Evolutionary conservation across 2,113 vertebrate species (phyloP), one percentile per base, ranked within the genome.

Genomic region (Microtus oregoni): DNA sequence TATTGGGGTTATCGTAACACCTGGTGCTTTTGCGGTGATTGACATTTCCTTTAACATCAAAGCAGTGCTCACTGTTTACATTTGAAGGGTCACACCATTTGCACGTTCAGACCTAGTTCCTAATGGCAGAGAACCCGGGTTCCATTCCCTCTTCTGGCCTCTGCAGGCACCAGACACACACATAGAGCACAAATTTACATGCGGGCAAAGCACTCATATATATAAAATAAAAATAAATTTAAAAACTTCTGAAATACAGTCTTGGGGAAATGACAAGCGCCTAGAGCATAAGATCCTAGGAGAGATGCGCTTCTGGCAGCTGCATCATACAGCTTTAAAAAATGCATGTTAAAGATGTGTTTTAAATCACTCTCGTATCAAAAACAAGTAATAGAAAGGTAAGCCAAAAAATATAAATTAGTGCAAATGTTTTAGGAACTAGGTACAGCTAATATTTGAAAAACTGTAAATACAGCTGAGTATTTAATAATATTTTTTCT

Each of bases 311-410:
- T 76, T 83, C 79, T 70, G 88, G 17, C 28, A 35, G 75, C 50
- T 93, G 26, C 2, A 50, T 72, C 58, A 89, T 44, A 61, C 20
- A 93, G 35, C 32, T 41, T 95, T 88, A 67, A 86, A 73, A n/a
- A 75, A 35, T 87, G 10, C n/a, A 1, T 68, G 19, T 68, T 91
- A 75, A 65, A 75, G 55, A 52, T 79, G 50, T 15, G 7, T 81
- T 94, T 47, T 90, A 86, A 92, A 67, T 86, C 92, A 81, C 30
- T 92, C 61, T 90, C 65, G 70, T 2, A 93, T 81, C 38, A 63
- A 35, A 44, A 44, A 65, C 38, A 22, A 87, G 86, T 88, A 72
- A 92, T 47, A 90, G 79, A 93, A 92, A 52, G 7, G 44, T 89
- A 78, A 72, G 14, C 61, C 68, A 79, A 76, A 91, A 94, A 35